Evolutionary conservation across 2,113 vertebrate species (phyloP).

Genomic region (Chionomys nivalis): DNA sequence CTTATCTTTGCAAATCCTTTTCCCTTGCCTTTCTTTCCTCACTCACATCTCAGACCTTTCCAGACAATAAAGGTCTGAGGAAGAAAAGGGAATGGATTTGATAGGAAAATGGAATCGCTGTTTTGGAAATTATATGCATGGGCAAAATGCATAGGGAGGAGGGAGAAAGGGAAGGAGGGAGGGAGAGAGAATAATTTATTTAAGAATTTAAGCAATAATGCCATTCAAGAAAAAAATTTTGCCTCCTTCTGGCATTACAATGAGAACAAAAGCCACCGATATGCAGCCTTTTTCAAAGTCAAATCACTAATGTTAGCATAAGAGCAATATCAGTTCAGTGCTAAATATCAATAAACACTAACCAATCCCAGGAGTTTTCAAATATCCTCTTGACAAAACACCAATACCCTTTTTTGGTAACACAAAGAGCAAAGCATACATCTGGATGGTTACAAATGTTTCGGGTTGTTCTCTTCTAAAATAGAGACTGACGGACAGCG

Average conservation of each 20-base stretch:
- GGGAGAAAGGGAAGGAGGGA: not conserved
- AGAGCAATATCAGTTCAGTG: conserved; percentile 10
- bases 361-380: conserved; percentile 22
- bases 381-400: conserved; percentile 51
- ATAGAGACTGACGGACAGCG: conserved; percentile 50
- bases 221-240: not conserved
- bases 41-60: not conserved
- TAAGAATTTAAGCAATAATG: conserved; percentile 36
- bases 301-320: conserved; percentile 41
- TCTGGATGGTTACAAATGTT: conserved; percentile 59
- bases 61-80: not conserved
- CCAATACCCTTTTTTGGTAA: conserved; percentile 2
- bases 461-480: conserved; percentile 69
- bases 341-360: conserved; percentile 53
- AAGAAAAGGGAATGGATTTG: not conserved
- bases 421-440: conserved; percentile 42
- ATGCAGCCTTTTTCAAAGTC: conserved; percentile 51
- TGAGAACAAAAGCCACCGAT: conserved; percentile 45
- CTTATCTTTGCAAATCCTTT: conserved; percentile 4
- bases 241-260: conserved; percentile 41
- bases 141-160: too few species aligned
- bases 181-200: not conserved
- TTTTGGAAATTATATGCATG: not conserved
- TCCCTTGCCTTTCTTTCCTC: not conserved
- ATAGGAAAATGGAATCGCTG: not conserved